A percentile compares a stretch with the other conserved stretches of the same genome.
These are phyloP conservation scores for Epizoanthus illoricatus DNA, from an alignment of 92 coral and sea anemone species.

Conservation along the genomic window DNA sequence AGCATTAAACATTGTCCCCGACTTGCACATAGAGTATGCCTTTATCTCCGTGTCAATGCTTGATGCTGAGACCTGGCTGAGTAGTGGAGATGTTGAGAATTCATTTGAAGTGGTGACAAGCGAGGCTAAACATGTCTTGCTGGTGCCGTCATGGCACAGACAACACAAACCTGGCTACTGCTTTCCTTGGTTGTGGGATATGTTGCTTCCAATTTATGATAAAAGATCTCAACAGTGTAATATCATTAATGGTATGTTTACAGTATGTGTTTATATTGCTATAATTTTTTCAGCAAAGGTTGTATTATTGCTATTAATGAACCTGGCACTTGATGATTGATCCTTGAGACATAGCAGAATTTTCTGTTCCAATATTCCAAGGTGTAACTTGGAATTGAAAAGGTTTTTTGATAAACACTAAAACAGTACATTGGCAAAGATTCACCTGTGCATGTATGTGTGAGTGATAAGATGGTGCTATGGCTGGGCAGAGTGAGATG, in stretches of 20 bases:
- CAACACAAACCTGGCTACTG: constrained; percentile 76
- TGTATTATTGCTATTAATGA: neutral
- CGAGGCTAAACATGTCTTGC: constrained; percentile 44
- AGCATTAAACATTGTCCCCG: constrained; percentile 67
- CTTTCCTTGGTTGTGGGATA: constrained; percentile 64
- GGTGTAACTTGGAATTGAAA: no score
- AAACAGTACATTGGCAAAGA: no score
- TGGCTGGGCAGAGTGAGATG: no score
- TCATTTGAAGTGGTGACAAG: constrained; percentile 59
- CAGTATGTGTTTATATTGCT: neutral
- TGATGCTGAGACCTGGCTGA: constrained; percentile 43
- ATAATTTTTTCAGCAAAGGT: neutral
- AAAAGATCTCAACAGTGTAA: constrained; percentile 60
- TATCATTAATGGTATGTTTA: constrained; percentile 61
- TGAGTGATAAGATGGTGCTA: no score
- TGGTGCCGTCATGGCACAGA: constrained; percentile 82
- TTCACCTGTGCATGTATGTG: no score
- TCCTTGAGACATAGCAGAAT: no score
- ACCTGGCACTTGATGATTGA: no score
- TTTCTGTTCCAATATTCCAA: no score
- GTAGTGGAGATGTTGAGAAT: constrained; percentile 18
- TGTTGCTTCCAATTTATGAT: constrained; percentile 48
- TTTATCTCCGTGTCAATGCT: constrained; percentile 54
- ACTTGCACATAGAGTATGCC: constrained; percentile 69
- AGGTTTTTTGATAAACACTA: no score